phyloP scores from a whole-genome alignment of 2,797 vertebrate species.

The Lacerta agilis region DNA sequence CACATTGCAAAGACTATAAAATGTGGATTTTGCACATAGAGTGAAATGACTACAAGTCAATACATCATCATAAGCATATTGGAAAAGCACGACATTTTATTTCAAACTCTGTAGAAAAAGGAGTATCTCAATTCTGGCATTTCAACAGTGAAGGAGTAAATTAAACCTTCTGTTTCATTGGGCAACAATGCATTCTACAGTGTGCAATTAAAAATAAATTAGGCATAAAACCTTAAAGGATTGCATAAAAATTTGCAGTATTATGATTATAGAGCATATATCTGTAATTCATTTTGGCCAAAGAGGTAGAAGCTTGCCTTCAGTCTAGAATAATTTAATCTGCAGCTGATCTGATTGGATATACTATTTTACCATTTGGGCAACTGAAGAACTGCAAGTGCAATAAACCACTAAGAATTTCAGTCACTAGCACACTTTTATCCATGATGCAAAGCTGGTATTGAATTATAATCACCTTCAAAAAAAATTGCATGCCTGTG shows the following conservation, averaged over 20 bases:
- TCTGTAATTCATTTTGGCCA: slow-evolving; percentile 73
- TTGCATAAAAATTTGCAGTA: slow-evolving; percentile 69
- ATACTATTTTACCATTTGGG: slow-evolving; percentile 73
- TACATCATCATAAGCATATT: neutral
- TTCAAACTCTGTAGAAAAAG: slow-evolving; percentile 28
- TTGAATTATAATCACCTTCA: slow-evolving; percentile 77
- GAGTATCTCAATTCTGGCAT: neutral
- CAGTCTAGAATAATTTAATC: slow-evolving; percentile 78
- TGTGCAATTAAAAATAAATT: slow-evolving; percentile 70
- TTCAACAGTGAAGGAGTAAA: slow-evolving; percentile 56
- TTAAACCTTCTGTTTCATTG: slow-evolving; percentile 59
- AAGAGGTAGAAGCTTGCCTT: slow-evolving; percentile 72
- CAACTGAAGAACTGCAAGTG: slow-evolving; percentile 74
- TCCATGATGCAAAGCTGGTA: slow-evolving; percentile 75
- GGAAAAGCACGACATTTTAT: neutral
- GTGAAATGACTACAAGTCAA: neutral
- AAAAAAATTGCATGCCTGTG: slow-evolving; percentile 71
- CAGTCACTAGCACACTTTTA: slow-evolving; percentile 76
- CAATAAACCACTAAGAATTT: slow-evolving; percentile 73
- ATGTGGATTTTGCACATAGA: neutral
- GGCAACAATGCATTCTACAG: slow-evolving; percentile 59
- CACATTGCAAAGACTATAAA: neutral
- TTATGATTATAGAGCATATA: slow-evolving; percentile 71
- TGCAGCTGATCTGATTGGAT: slow-evolving; percentile 77
- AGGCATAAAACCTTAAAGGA: slow-evolving; percentile 63